Evolutionary conservation across 2,888 invertebrate genomes (phyloP).

Genomic region (Tetranychus piercei): DNA sequence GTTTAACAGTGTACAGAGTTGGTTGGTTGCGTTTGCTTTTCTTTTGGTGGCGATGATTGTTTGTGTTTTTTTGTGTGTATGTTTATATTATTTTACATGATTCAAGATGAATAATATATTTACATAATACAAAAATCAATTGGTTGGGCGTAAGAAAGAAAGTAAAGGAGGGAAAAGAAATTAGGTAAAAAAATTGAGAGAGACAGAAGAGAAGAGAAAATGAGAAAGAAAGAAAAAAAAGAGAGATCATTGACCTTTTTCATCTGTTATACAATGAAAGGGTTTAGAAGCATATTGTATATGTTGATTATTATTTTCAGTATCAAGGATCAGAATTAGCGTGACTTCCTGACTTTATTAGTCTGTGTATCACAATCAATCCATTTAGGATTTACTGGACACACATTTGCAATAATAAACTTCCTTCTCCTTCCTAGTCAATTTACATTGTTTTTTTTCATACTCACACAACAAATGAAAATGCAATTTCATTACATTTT

Average conservation of each 20-base stretch:
- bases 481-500: background rate
- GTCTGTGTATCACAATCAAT: background rate
- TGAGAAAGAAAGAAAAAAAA: conserved; percentile 8
- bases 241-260: background rate
- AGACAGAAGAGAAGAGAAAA: background rate
- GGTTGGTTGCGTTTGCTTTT: too few relatives aligned
- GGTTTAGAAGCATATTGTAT: background rate
- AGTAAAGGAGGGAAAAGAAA: background rate
- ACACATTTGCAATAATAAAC: background rate
- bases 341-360: background rate
- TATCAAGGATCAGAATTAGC: conserved; percentile 1
- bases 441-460: background rate
- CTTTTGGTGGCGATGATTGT: background rate
- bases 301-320: background rate
- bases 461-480: background rate
- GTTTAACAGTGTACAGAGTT: too few relatives aligned
- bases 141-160: background rate
- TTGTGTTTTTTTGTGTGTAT: background rate
- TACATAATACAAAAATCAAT: background rate
- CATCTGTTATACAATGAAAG: background rate
- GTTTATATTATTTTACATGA: background rate
- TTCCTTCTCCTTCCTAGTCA: background rate
- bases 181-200: background rate
- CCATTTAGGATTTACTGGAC: background rate
- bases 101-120: background rate